Conservation (phyloP, 2,797 vertebrate species). For the Adrianichthys oophorus region DNA sequence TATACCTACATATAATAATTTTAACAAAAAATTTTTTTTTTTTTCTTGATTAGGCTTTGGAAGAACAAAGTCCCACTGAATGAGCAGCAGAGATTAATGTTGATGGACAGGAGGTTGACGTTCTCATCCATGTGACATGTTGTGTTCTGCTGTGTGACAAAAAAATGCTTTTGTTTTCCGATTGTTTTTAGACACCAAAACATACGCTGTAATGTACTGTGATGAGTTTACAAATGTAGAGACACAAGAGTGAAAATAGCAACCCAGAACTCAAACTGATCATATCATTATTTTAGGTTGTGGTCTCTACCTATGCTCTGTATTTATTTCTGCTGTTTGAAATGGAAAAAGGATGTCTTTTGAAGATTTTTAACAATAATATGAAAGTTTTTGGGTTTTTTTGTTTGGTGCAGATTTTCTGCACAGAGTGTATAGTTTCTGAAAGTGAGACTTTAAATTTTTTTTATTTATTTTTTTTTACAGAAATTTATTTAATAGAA, state of each 20-base stretch:
- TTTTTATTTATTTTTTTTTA: background rate
- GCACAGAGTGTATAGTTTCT: too few relatives aligned
- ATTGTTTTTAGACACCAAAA: too few relatives aligned
- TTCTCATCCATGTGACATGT: constrained; percentile 75
- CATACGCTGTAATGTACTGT: too few relatives aligned
- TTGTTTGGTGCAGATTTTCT: too few relatives aligned
- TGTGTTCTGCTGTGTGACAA: background rate
- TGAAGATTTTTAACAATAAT: constrained; percentile 14
- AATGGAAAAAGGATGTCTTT: background rate
- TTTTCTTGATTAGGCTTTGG: constrained; percentile 82
- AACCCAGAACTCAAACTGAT: constrained; percentile 13
- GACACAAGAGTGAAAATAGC: constrained; percentile 46
- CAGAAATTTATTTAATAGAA: too few relatives aligned
- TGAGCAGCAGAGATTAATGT: constrained; percentile 53
- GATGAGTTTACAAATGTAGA: constrained; percentile 36
- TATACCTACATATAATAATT: background rate
- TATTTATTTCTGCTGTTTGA: constrained; percentile 45
- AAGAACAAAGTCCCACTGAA: constrained; percentile 71
- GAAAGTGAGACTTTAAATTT: background rate
- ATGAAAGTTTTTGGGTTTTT: background rate
- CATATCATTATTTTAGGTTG: constrained; percentile 22
- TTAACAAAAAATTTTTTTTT: background rate
- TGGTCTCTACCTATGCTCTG: constrained; percentile 34
- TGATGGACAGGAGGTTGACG: constrained; percentile 80
- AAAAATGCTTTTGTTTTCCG: too few relatives aligned